These are phyloP conservation scores for Ondatra zibethicus DNA, from an alignment of 2,113 vertebrate species.

Conservation along the genomic window DNA sequence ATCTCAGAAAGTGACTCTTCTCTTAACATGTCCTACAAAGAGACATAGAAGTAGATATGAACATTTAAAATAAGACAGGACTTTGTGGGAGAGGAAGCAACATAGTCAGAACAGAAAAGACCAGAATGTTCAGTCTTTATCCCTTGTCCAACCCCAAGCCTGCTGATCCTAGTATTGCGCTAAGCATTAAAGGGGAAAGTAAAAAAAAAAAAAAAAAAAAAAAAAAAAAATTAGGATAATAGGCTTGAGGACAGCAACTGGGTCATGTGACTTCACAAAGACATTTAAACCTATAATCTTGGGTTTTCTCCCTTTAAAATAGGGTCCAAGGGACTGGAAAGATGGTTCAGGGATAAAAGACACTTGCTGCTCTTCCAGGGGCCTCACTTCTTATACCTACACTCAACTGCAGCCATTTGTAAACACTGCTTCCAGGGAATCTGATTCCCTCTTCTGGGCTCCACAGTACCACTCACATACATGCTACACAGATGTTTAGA, in stretches of 20 bases:
- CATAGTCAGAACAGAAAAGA: not conserved
- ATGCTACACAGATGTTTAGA: not conserved
- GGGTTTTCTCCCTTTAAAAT: not conserved
- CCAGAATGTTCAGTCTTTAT: not conserved
- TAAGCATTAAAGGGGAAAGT: too few species aligned
- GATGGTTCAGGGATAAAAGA: not conserved
- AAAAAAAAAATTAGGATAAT: too few species aligned
- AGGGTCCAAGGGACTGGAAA: not conserved
- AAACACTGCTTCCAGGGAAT: not conserved
- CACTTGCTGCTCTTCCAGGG: not conserved
- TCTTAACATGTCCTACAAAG: not conserved
- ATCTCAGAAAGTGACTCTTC: not conserved
- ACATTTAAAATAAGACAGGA: not conserved
- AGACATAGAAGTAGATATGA: not conserved
- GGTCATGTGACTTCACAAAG: not conserved
- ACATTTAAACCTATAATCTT: not conserved
- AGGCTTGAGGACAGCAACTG: not conserved
- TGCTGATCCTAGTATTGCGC: not conserved
- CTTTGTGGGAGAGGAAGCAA: not conserved
- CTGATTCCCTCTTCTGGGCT: not conserved
- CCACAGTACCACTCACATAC: not conserved
- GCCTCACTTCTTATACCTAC: not conserved
- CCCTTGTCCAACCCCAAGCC: not conserved
- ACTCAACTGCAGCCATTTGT: not conserved
- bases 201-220: accelerated